Base-by-base conservation (phyloP, 2,113 vertebrate species). In the Alaudala cheleensis region DNA sequence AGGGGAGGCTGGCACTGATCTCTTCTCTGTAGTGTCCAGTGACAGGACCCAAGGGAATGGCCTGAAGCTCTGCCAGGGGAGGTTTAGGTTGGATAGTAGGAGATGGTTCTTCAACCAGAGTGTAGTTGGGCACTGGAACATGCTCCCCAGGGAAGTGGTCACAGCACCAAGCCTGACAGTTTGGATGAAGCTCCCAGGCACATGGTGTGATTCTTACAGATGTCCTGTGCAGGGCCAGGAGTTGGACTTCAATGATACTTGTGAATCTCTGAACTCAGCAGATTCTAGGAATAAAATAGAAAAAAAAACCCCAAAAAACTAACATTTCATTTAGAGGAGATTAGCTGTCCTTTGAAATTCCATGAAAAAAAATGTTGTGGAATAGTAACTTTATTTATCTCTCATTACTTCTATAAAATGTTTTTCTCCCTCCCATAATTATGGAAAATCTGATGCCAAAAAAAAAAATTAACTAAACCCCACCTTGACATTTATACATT, bases 381-480 rank as follows among this genome's bases (percentile, higher is more conserved):
- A 65, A 86, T 62, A 58, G 23, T 69, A 79, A 18, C 7, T 72
- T 76, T 33, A 31, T 86, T 69, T 81, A 60, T 76, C 49, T 88
- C 19, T 81, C 40, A 53, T 88, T 91, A 89, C 15, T 71, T 74
- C 45, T 51, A 37, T 64, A n/a, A n/a, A 39, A 80, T 23, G 6
- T 8, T 56, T 86, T 80, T 80, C 18, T 95, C 31, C 37, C 31
- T 61, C 24, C 16, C 25, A 70, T 89, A 89, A 89, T 91, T 95
- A 95, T 53, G 91, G 47, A 84, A 93, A 92, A 69, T 28, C 23
- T 72, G 74, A 71, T 85, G 77, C 24, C 67, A 89, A 54, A 92
- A 69, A 92, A 69, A 73, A 40, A 37, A 37, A 37, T 1, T 4
- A 95, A 64, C 26, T 87, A 57, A 91, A 58, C 69, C 56, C 42